Base-by-base conservation (phyloP, 2,113 vertebrate genomes). In the Hypanus sabinus region DNA sequence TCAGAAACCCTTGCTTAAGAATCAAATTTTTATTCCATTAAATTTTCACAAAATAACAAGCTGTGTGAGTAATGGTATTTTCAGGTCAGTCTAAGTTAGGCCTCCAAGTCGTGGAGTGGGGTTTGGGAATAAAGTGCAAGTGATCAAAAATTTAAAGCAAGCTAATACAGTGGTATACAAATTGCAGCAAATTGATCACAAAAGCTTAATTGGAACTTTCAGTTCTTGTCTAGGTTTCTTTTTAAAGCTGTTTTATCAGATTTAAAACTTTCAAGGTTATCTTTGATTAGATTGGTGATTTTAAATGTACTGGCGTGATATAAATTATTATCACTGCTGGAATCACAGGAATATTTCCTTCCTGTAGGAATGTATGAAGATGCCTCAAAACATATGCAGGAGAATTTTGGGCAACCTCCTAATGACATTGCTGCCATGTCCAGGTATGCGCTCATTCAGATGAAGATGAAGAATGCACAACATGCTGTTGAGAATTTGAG, bases 391-490 rank as follows among this genome's bases (percentile, higher is more conserved):
- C 97, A 97, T 94, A 97, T 99, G 33, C 96, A 95, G 55, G 95
- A 97, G 88, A 94, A 96, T 18, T 98, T 98, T 94, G 96, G 95
- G 9, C 95, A 95, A 94, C 95, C 95, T 55, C 96, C 96, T 75
- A 95, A 96, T 83, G 97, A 97, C 94, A 96, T 96, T 5, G 95
- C 93, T 0, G 97, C 96, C 94, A 96, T 94, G 71, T 98, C 97
- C 94, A 95, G 98, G 57, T 94, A 96, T 30, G 98, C 98, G 11
- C 96, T 99, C 94, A 96, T 99, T 81, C 96, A 96, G 94, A 96
- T 98, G 95, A 98, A 97, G 96, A 96, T 94, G 75, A 96, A 97
- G 93, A 97, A 96, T 0, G 36, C 96, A 94, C 30, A 93, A 2
- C 95, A 94, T 0, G 97, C 98, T 0, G 96, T 96, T 9, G 95